A percentile compares a stretch with the other conserved stretches of the same genome.
Conservation (phyloP, 2,888 invertebrate genomes). For the Trisateles emortualis region DNA sequence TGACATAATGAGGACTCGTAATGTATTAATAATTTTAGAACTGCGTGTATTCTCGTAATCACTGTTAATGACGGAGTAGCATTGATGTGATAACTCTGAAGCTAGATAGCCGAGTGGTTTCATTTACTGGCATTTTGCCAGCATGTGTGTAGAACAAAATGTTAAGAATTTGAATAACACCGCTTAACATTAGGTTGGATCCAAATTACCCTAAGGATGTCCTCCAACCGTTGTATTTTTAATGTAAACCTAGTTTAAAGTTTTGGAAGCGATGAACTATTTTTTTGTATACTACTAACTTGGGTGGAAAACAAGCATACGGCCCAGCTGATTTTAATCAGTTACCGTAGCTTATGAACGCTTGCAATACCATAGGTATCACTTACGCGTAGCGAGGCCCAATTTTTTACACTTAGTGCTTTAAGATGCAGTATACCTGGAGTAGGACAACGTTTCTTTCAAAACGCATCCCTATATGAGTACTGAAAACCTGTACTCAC, state of each 20-base stretch:
- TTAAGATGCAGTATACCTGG: no score
- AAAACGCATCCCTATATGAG: no score
- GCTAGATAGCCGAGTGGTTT: conserved; percentile 38
- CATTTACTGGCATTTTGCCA: conserved; percentile 52
- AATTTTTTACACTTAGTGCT: no score
- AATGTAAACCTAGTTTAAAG: background rate
- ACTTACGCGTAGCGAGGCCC: no score
- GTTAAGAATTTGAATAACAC: conserved; percentile 48
- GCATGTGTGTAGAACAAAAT: conserved; percentile 50
- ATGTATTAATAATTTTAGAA: background rate
- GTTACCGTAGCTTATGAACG: no score
- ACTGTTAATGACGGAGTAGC: conserved; percentile 29
- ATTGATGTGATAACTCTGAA: conserved; percentile 44
- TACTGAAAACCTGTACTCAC: no score
- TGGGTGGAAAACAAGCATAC: no score
- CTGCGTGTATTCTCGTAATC: conserved; percentile 13
- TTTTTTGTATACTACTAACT: no score
- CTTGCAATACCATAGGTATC: no score
- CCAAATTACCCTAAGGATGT: conserved; percentile 18
- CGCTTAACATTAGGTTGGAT: conserved; percentile 31
- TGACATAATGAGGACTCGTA: no score
- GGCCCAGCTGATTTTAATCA: no score
- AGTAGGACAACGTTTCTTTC: no score
- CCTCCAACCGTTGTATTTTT: background rate
- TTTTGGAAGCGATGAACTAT: background rate